These are phyloP conservation scores for Luperina testacea DNA, from an alignment of 2,888 invertebrate genomes.

Conservation along the genomic window DNA sequence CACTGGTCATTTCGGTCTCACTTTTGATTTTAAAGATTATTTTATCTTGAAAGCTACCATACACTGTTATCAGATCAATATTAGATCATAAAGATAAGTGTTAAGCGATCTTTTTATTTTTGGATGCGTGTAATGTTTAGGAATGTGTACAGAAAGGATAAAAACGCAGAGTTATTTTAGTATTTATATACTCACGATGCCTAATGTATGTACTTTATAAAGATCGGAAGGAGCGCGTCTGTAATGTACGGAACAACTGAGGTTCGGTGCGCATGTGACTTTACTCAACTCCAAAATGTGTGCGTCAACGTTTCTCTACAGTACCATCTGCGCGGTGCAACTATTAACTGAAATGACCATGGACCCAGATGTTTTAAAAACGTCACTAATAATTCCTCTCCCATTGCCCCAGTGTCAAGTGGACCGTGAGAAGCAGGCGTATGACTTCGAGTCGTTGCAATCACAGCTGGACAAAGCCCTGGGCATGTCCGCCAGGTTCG, in stretches of 20 bases:
- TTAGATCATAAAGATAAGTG: not conserved
- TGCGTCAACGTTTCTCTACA: not conserved
- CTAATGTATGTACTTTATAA: not conserved
- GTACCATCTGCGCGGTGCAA: not conserved
- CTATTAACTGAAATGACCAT: not conserved
- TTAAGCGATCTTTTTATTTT: not conserved
- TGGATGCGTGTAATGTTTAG: too few relatives aligned
- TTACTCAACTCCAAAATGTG: not conserved
- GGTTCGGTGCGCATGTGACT: not conserved
- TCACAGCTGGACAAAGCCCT: slow-evolving; percentile 97
- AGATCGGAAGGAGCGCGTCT: not conserved
- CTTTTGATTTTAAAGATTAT: not conserved
- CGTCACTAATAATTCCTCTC: not conserved
- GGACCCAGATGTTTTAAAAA: not conserved
- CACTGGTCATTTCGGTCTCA: not conserved
- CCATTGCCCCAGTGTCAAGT: slow-evolving; percentile 92
- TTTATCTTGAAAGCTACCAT: not conserved
- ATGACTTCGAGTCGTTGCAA: slow-evolving; percentile 97
- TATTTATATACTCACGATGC: not conserved
- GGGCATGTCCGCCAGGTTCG: slow-evolving; percentile 95
- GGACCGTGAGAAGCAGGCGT: slow-evolving; percentile 97
- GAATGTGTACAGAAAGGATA: not conserved
- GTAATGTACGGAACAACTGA: not conserved
- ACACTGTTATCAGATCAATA: not conserved
- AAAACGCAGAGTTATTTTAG: not conserved